Evolutionary conservation across 2,888 invertebrate species (phyloP).

Genomic region (Drosophila robusta): DNA sequence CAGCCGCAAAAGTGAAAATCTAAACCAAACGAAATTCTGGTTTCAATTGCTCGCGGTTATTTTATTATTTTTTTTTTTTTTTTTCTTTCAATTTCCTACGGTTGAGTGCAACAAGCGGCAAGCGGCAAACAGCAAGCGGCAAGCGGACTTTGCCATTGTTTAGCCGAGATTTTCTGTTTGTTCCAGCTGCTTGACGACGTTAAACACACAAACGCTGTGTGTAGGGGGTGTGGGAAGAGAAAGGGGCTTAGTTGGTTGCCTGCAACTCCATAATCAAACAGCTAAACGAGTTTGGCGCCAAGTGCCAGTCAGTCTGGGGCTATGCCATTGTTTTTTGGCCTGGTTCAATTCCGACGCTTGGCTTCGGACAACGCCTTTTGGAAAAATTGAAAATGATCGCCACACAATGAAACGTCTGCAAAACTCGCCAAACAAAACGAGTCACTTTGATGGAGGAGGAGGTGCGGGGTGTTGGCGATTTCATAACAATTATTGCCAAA

Average conservation of each 20-base stretch:
- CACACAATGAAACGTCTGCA: constrained; percentile 44
- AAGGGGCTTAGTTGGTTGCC: constrained; percentile 26
- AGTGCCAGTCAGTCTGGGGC: constrained; percentile 69
- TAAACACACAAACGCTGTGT: constrained; percentile 54
- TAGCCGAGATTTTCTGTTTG: constrained; percentile 74
- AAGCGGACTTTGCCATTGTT: constrained; percentile 71
- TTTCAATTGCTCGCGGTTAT: constrained; percentile 79
- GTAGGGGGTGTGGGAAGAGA: background rate
- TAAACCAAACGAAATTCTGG: constrained; percentile 80
- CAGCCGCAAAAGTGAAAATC: constrained; percentile 78
- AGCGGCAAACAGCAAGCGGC: constrained; percentile 15
- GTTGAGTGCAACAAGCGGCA: constrained; percentile 54
- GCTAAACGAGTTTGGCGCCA: constrained; percentile 66
- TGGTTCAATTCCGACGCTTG: constrained; percentile 67
- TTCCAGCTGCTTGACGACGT: constrained; percentile 77
- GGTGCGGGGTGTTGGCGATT: constrained; percentile 33
- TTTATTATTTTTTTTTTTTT: constrained; percentile 32
- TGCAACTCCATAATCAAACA: constrained; percentile 48
- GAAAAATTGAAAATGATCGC: constrained; percentile 66
- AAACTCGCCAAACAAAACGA: constrained; percentile 32
- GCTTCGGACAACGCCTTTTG: constrained; percentile 58
- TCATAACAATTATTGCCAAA: constrained; percentile 79
- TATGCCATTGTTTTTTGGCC: constrained; percentile 69
- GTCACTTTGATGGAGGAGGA: background rate
- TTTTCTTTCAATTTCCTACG: constrained; percentile 37